These are phyloP conservation scores for Xenopus tropicalis DNA, from an alignment of 2,113 vertebrate species.

Conservation along the genomic window DNA sequence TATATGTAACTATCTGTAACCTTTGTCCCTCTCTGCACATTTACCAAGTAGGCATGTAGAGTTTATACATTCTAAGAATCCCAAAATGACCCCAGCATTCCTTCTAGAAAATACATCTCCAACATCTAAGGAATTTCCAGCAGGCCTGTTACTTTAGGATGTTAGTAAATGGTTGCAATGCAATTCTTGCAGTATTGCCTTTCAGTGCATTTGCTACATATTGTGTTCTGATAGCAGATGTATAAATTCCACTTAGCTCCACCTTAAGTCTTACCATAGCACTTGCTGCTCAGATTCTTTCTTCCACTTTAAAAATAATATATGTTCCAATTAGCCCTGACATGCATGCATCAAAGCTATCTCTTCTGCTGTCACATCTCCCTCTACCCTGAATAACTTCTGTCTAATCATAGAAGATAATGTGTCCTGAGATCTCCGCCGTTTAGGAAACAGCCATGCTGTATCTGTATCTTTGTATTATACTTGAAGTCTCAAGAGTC, in stretches of 20 bases:
- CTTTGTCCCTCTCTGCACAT: too few species aligned
- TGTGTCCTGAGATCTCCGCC: too few species aligned
- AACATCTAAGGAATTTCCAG: neutral
- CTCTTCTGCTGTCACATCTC: neutral
- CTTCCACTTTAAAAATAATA: slow-evolving; percentile 2
- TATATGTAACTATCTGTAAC: too few species aligned
- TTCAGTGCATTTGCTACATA: neutral
- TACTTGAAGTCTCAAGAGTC: too few species aligned
- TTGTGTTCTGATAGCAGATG: slow-evolving; percentile 10
- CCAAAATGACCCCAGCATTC: slow-evolving; percentile 7
- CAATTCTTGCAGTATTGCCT: neutral
- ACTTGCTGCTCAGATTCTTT: slow-evolving; percentile 18
- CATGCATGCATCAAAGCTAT: slow-evolving; percentile 1
- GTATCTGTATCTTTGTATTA: too few species aligned
- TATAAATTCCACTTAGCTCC: slow-evolving; percentile 20
- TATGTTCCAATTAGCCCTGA: slow-evolving; percentile 25
- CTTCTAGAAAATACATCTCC: neutral
- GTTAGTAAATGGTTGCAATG: neutral
- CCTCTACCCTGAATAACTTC: slow-evolving; percentile 8
- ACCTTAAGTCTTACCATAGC: neutral
- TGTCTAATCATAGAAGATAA: neutral
- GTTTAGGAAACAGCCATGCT: too few species aligned
- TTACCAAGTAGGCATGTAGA: too few species aligned
- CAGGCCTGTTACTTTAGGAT: neutral
- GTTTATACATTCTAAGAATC: neutral